Percentiles rank a stretch among this genome's conserved stretches.
Conservation (phyloP, 2,888 invertebrate genomes). For the Neocrepidodera transversa region DNA sequence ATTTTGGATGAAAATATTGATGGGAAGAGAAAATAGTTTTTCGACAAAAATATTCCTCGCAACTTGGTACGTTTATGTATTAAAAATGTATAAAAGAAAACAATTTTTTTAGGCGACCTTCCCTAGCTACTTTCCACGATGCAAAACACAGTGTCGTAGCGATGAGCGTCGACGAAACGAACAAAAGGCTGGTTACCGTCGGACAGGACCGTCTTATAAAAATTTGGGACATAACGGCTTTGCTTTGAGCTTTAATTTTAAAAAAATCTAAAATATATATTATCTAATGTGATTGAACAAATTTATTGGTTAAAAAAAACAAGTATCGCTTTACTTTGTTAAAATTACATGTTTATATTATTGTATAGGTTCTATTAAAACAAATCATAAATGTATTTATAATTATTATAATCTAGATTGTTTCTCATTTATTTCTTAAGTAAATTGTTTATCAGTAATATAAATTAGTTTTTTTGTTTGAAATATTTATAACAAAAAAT, state of each 20-base stretch:
- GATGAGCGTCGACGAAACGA: slow-evolving; percentile 89
- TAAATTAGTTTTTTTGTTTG: too few relatives aligned
- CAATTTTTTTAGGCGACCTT: slow-evolving; percentile 74
- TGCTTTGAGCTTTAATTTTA: slow-evolving; percentile 51
- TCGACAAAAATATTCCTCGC: too few relatives aligned
- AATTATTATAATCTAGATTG: slow-evolving; percentile 30
- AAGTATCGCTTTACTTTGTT: slow-evolving; percentile 54
- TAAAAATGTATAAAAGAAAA: too few relatives aligned
- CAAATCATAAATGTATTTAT: slow-evolving; percentile 34
- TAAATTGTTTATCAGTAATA: slow-evolving; percentile 29
- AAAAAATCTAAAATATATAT: slow-evolving; percentile 41
- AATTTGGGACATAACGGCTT: slow-evolving; percentile 83
- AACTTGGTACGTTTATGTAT: too few relatives aligned
- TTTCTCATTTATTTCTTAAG: slow-evolving; percentile 32
- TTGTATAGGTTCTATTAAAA: slow-evolving; percentile 51
- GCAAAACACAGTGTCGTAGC: slow-evolving; percentile 89
- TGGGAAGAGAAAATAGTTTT: too few relatives aligned
- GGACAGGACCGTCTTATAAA: slow-evolving; percentile 96
- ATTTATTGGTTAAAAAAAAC: slow-evolving; percentile 39
- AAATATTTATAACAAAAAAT: too few relatives aligned
- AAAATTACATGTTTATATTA: slow-evolving; percentile 52
- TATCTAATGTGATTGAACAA: slow-evolving; percentile 57
- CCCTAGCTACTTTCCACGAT: slow-evolving; percentile 94
- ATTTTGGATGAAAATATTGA: too few relatives aligned
- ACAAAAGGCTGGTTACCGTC: slow-evolving; percentile 87